A percentile compares a stretch with the other conserved stretches of the same genome.
Conservation (phyloP, 2,797 vertebrate genomes). For the Dermochelys coriacea region DNA sequence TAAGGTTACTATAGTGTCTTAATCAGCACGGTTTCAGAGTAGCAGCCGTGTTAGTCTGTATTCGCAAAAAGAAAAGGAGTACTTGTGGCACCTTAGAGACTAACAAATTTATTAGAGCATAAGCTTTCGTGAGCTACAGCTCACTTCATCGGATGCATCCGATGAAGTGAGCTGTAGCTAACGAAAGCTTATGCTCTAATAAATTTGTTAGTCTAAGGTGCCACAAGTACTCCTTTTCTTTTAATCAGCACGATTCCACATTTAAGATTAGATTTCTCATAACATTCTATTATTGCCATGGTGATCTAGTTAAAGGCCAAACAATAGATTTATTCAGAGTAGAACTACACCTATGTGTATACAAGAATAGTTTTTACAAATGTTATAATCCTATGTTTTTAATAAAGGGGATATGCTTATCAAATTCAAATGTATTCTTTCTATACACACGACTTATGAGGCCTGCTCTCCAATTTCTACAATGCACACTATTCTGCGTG, state of each 20-base stretch:
- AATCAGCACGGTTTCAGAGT: not conserved
- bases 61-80: too few species aligned
- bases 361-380: too few species aligned
- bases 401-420: not conserved
- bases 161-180: too few species aligned
- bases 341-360: too few species aligned
- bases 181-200: too few species aligned
- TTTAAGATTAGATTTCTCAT: not conserved
- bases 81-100: too few species aligned
- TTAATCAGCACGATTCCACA: accelerated
- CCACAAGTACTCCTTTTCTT: too few species aligned
- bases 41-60: too few species aligned
- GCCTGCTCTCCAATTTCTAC: not conserved
- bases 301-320: not conserved
- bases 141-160: too few species aligned
- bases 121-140: too few species aligned
- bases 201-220: too few species aligned
- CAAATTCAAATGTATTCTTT: not conserved
- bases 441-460: not conserved
- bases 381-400: not conserved
- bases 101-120: too few species aligned
- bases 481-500: not conserved
- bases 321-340: not conserved
- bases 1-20: accelerated
- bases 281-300: not conserved